Evolutionary conservation across 1,140 invertebrate genomes (phyloP).

Genomic region (Drosophila serrata): DNA sequence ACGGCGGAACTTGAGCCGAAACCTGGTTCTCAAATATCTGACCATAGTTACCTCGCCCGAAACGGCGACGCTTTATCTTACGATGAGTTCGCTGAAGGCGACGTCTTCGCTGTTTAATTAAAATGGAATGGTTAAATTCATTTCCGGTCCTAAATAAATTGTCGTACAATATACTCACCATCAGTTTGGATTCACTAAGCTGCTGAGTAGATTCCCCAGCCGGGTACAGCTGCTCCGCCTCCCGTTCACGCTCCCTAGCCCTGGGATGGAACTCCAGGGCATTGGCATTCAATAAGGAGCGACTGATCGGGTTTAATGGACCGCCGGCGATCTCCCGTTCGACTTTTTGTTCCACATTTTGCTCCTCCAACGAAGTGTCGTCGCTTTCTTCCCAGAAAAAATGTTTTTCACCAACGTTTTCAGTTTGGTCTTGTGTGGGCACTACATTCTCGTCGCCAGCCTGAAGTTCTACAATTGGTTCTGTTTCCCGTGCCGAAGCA

Average conservation of each 20-base stretch:
- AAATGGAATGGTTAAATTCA: neutral
- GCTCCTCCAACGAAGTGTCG: neutral
- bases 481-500: neutral
- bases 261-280: slow-evolving; percentile 3
- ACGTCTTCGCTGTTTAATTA: slow-evolving; percentile 4
- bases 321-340: neutral
- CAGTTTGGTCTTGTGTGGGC: neutral
- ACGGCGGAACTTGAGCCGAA: neutral
- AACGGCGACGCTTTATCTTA: neutral
- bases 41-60: no score
- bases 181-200: neutral
- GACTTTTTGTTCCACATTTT: neutral
- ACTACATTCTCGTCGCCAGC: neutral
- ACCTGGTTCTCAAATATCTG: neutral
- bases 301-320: neutral
- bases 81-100: slow-evolving; percentile 18
- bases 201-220: neutral
- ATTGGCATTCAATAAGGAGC: slow-evolving; percentile 1
- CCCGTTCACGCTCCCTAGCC: neutral
- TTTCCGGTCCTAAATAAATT: neutral
- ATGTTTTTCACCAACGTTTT: no score
- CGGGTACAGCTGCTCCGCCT: neutral
- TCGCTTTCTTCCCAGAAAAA: neutral
- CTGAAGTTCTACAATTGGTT: neutral
- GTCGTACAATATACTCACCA: slow-evolving; percentile 2